These are phyloP conservation scores for Scrobipalpa costella DNA, from an alignment of 2,888 invertebrate species.

Conservation along the genomic window DNA sequence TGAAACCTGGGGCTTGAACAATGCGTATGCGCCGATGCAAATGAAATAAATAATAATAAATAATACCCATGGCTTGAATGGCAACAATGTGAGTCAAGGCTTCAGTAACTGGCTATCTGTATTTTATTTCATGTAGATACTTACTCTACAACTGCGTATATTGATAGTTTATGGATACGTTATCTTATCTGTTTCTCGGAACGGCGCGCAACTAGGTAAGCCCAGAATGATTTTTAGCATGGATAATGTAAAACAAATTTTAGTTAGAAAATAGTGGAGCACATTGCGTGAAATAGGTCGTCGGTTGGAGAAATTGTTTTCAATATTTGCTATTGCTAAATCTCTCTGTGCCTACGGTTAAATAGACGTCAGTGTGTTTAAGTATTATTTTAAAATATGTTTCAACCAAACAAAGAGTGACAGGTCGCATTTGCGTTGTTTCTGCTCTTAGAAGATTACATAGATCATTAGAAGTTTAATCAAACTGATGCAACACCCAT, in stretches of 20 bases:
- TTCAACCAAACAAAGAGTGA: too few species aligned
- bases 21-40: conserved; percentile 28
- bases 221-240: neutral
- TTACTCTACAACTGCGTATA: conserved; percentile 5
- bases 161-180: conserved; percentile 8
- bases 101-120: conserved; percentile 35
- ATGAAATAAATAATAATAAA: conserved; percentile 29
- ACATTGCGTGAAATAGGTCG: too few species aligned
- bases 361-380: too few species aligned
- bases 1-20: conserved; percentile 21
- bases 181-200: neutral
- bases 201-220: neutral
- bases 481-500: conserved; percentile 14
- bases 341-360: too few species aligned
- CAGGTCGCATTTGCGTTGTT: neutral
- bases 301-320: too few species aligned
- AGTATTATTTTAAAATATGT: too few species aligned
- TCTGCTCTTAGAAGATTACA: neutral
- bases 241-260: neutral
- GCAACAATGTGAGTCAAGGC: conserved; percentile 38
- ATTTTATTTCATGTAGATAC: conserved; percentile 25
- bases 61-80: conserved; percentile 31
- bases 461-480: conserved; percentile 2
- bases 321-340: too few species aligned
- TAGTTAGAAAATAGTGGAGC: neutral